Evolutionary conservation across 2,888 invertebrate species (phyloP), one percentile per base, ranked within the genome.

Genomic region (Drosophila tanythrix): DNA sequence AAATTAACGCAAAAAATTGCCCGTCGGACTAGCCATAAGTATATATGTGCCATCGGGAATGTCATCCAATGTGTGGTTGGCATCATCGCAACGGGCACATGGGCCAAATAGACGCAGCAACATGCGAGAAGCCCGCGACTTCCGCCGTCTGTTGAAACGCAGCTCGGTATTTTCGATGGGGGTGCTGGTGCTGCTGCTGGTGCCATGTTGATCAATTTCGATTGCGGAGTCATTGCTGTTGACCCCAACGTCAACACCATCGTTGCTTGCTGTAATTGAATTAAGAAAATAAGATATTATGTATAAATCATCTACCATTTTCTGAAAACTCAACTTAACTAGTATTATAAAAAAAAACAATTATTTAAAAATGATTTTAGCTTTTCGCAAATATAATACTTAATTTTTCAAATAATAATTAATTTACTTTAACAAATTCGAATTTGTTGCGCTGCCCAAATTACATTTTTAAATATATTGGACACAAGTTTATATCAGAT

Each of bases 141-240:
- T 77, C 33, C 79, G 82, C 56, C 69, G 76, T 2, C 76, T 79
- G 7, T 60, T 21, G 2, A 36, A 36, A 31, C 8, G n/a, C 3
- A 25, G 8, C 13, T 6, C 50, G 27, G 25, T 68, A 38, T n/a
- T n/a, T 5, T 56, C 35, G 10, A 52, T 59, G 11, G 62, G 52
- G 8, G 25, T 61, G 51, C 56, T 68, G 50, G 18, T 55, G 25
- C 55, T 38, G 77, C 27, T 74, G 68, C 50, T 88, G 21, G 21
- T 21, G 76, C 0, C 75, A 15, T 46, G 25, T 46, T 25, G 82
- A 79, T 91, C 92, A 57, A 91, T 81, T 33, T 92, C 91, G 33
- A 92, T 92, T 48, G 92, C 92, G 0, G 92, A 92, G 62, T 92
- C 92, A 50, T 86, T 89, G 73, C 90, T 91, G 69, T 11, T 27